Percentiles rank a stretch among this genome's conserved stretches.
Evolutionary conservation across 2,888 invertebrate genomes (phyloP).

Genomic region (Acleris emargana): DNA sequence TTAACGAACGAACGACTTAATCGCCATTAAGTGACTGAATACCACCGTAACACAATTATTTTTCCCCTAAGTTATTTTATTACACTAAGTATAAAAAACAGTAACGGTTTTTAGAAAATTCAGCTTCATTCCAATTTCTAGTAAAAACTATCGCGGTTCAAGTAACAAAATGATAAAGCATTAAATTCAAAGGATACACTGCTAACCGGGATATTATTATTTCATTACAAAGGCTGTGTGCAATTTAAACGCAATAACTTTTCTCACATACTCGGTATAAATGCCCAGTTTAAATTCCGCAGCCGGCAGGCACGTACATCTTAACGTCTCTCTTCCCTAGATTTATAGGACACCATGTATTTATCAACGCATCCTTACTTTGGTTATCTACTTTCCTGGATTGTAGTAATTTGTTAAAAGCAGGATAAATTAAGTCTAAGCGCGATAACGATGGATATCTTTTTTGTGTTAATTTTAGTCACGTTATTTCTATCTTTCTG

Average conservation of each 20-base stretch:
- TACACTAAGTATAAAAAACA: no score
- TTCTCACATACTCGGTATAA: constrained; percentile 57
- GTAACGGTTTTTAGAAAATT: no score
- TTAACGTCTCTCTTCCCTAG: constrained; percentile 61
- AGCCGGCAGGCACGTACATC: constrained; percentile 60
- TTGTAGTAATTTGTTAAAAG: constrained; percentile 1
- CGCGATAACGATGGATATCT: background rate
- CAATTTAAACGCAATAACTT: constrained; percentile 60
- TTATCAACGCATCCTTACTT: constrained; percentile 54
- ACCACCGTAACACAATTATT: no score
- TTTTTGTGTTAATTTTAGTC: no score
- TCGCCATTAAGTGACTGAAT: no score
- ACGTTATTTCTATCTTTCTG: no score
- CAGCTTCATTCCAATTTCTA: no score
- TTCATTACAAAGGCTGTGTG: constrained; percentile 45
- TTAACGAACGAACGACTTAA: no score
- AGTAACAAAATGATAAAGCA: background rate
- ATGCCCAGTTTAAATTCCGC: constrained; percentile 64
- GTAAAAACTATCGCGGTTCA: background rate
- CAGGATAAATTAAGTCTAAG: background rate
- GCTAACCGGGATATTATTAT: constrained; percentile 35
- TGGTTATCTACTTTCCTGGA: constrained; percentile 10
- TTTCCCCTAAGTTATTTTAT: no score
- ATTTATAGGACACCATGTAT: constrained; percentile 65
- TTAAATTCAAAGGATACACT: constrained; percentile 31